Percentiles rank a stretch among this genome's conserved stretches.
Conservation (phyloP, 1,140 invertebrate species). For the Drosophila willistoni region DNA sequence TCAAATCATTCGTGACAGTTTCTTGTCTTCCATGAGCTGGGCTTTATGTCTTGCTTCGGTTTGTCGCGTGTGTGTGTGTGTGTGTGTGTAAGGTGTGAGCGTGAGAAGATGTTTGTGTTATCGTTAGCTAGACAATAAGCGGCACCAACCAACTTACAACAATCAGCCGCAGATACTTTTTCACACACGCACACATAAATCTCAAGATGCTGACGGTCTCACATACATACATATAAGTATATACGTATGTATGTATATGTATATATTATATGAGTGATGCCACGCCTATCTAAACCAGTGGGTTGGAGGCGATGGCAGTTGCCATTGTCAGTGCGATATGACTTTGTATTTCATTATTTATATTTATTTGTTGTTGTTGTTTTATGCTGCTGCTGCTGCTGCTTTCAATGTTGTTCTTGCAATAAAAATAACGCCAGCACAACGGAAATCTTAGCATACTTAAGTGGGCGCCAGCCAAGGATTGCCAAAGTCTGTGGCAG, state of each 20-base stretch:
- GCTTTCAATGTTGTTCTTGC: constrained; percentile 28
- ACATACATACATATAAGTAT: constrained; percentile 1
- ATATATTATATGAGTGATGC: constrained; percentile 21
- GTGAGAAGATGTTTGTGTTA: constrained; percentile 21
- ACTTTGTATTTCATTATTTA: constrained; percentile 77
- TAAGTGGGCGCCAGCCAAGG: constrained; percentile 59
- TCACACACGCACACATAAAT: constrained; percentile 27
- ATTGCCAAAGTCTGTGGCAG: constrained; percentile 10
- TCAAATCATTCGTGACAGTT: constrained; percentile 14
- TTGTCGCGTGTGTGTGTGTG: constrained; percentile 31
- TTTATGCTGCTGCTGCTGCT: constrained; percentile 12
- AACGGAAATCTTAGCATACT: constrained; percentile 74
- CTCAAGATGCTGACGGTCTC: constrained; percentile 18
- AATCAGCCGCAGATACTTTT: constrained; percentile 39
- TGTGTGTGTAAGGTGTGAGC: constrained; percentile 31
- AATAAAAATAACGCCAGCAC: constrained; percentile 59
- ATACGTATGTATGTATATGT: not conserved
- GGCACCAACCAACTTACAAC: not conserved
- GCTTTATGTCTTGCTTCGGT: constrained; percentile 2
- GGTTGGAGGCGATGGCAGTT: constrained; percentile 15
- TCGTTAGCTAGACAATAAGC: constrained; percentile 64
- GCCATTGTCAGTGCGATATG: constrained; percentile 66
- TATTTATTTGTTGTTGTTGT: constrained; percentile 65
- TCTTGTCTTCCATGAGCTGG: not conserved
- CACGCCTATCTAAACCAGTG: constrained; percentile 4